Evolutionary conservation across 2,113 vertebrate species (phyloP).

Genomic region (Megalops atlanticus): DNA sequence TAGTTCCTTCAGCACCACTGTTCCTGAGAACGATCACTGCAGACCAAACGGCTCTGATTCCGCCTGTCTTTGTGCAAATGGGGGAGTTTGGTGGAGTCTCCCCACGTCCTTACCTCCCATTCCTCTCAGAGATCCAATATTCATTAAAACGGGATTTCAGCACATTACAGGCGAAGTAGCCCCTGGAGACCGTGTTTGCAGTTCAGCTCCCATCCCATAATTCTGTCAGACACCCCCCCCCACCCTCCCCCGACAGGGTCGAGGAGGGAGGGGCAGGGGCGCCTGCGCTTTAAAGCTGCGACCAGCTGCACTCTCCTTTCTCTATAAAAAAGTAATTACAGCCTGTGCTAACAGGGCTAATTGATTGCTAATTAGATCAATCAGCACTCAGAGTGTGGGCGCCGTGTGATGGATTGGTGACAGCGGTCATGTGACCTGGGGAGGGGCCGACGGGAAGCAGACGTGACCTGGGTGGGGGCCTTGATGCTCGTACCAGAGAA

Average conservation of each 20-base stretch:
- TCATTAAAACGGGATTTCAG: slow-evolving; percentile 82
- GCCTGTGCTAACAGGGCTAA: slow-evolving; percentile 99
- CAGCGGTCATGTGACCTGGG: slow-evolving; percentile 74
- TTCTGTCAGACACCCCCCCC: slow-evolving; percentile 70
- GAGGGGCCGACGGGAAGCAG: slow-evolving; percentile 46
- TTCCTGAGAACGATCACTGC: no score
- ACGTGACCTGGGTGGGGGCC: slow-evolving; percentile 15
- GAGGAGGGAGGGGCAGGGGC: slow-evolving; percentile 59
- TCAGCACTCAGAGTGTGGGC: slow-evolving; percentile 90
- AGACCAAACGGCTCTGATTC: no score
- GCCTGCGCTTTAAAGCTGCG: slow-evolving; percentile 87
- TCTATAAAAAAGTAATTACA: slow-evolving; percentile 99
- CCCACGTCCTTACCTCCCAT: slow-evolving; percentile 52
- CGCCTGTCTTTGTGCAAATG: no score
- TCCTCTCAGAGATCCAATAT: slow-evolving; percentile 75
- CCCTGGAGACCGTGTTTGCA: slow-evolving; percentile 77
- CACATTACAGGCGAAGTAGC: slow-evolving; percentile 72
- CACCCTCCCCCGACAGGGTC: slow-evolving; percentile 62
- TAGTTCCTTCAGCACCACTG: no score
- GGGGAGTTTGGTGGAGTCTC: no score
- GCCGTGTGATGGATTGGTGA: slow-evolving; percentile 90
- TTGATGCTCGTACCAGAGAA: slow-evolving; percentile 66
- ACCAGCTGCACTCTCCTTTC: slow-evolving; percentile 94
- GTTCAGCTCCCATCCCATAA: slow-evolving; percentile 71
- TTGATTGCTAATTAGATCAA: slow-evolving; percentile 99